phyloP scores from a whole-genome alignment of 2,113 vertebrate genomes.

The Bos taurus region DNA sequence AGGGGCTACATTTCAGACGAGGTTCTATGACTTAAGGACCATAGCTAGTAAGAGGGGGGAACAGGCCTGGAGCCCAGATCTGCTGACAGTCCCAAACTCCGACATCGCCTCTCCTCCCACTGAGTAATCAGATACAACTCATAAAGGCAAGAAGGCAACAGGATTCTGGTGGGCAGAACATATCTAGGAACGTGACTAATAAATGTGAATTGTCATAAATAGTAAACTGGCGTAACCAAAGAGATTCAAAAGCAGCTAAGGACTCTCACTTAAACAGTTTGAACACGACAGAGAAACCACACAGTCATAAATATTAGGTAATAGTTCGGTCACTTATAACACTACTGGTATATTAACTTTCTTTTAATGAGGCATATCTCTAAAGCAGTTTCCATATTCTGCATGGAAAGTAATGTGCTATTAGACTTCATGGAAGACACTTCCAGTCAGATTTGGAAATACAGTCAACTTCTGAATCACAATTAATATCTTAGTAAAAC shows the following conservation, averaged over 20 bases:
- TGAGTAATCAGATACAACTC: background rate
- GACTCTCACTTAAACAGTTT: conserved; percentile 8
- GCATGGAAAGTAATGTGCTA: background rate
- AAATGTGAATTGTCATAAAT: background rate
- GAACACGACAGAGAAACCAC: background rate
- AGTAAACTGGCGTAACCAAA: background rate
- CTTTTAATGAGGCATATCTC: background rate
- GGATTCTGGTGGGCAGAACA: background rate
- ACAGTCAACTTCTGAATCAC: background rate
- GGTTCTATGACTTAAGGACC: background rate
- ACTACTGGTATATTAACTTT: conserved; percentile 7
- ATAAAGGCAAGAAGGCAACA: background rate
- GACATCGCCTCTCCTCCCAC: background rate
- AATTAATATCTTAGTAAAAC: conserved; percentile 35
- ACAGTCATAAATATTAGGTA: background rate
- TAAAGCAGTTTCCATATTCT: background rate
- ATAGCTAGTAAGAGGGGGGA: background rate
- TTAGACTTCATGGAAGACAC: background rate
- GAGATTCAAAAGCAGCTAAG: conserved; percentile 7
- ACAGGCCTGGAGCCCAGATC: background rate
- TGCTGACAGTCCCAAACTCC: background rate
- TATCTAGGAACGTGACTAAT: background rate
- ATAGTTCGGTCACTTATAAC: background rate
- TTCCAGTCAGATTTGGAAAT: conserved; percentile 27
- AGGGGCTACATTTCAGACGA: background rate